These are phyloP conservation scores for Phrynocephalus versicolor DNA, from an alignment of 2,113 vertebrate genomes.

Conservation along the genomic window DNA sequence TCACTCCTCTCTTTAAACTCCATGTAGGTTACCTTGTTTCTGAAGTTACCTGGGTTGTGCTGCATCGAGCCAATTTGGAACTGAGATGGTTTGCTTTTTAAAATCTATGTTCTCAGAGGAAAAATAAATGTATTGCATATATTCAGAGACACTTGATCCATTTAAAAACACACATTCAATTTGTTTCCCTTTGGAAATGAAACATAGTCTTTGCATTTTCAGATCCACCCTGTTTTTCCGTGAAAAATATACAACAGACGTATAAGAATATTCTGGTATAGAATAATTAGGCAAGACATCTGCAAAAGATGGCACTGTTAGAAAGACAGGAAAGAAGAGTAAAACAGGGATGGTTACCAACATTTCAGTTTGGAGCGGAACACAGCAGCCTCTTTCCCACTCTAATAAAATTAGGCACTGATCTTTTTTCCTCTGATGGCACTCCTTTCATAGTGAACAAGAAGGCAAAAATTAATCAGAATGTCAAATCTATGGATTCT, in stretches of 20 bases:
- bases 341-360: neutral
- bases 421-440: neutral
- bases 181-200: neutral
- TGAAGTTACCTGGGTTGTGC: neutral
- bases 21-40: neutral
- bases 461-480: neutral
- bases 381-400: neutral
- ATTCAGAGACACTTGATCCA: neutral
- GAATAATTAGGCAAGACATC: neutral
- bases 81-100: neutral
- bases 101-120: neutral
- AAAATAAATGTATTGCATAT: neutral
- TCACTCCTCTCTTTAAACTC: neutral
- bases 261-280: neutral
- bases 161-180: neutral
- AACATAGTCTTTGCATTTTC: neutral
- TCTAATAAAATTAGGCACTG: neutral
- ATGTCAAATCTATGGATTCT: neutral
- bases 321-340: neutral
- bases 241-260: neutral
- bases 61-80: neutral
- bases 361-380: neutral
- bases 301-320: neutral
- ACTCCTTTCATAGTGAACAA: neutral
- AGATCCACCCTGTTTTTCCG: neutral